These are phyloP conservation scores for Mormyrus hasselquistii DNA, from an alignment of 2,797 vertebrate species.

Conservation along the genomic window DNA sequence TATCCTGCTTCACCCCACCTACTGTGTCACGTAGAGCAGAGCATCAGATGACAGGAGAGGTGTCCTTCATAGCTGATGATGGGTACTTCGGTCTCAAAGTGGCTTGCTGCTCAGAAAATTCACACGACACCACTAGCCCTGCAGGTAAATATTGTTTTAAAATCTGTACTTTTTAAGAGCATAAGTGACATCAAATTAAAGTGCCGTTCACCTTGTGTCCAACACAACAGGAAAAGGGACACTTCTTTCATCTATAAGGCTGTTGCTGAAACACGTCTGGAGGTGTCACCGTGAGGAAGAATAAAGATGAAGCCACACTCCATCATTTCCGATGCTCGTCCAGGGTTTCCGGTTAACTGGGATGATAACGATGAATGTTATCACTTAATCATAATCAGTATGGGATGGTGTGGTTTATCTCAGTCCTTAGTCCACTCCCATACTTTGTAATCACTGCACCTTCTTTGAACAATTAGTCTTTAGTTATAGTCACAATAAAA, in stretches of 20 bases:
- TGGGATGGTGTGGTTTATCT: not conserved
- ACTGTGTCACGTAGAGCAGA: slow-evolving; percentile 60
- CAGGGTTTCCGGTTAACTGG: not conserved
- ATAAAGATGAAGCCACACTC: not conserved
- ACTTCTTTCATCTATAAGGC: not conserved
- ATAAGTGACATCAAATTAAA: not conserved
- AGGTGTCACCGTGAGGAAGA: not conserved
- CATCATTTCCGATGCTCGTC: not conserved
- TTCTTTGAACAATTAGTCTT: not conserved
- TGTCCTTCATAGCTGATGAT: slow-evolving; percentile 62
- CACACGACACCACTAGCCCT: not conserved
- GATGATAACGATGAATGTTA: not conserved
- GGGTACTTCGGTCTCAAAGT: not conserved
- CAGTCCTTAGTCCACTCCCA: not conserved
- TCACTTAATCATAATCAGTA: not conserved
- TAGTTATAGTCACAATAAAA: not conserved
- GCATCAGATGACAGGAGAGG: slow-evolving; percentile 63
- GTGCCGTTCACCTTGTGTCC: not conserved
- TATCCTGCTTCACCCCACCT: slow-evolving; percentile 33
- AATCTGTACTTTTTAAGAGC: not conserved
- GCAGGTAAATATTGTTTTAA: not conserved
- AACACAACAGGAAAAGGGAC: not conserved
- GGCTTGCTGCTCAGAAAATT: not conserved
- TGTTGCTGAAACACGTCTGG: not conserved
- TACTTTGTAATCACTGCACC: not conserved